Evolutionary conservation across 2,888 invertebrate genomes (phyloP).

Genomic region (Drosophila ustulata): DNA sequence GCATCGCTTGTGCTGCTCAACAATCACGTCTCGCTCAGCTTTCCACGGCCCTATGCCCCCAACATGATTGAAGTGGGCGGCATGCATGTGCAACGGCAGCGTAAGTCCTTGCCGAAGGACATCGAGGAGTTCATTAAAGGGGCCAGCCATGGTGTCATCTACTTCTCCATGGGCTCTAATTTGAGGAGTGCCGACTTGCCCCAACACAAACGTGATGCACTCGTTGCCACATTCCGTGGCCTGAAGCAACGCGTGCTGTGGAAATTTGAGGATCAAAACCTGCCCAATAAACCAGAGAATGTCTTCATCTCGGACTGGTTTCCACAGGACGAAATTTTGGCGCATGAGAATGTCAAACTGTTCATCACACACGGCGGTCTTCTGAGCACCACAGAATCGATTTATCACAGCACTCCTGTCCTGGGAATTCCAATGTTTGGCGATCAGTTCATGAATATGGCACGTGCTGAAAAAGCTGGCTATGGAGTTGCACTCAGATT

Average conservation of each 20-base stretch:
- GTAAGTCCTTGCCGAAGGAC: conserved; percentile 77
- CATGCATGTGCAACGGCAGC: conserved; percentile 81
- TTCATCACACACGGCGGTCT: conserved; percentile 86
- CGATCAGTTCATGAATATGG: conserved; percentile 86
- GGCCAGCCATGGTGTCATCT: conserved; percentile 85
- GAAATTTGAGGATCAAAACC: conserved; percentile 84
- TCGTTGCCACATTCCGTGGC: conserved; percentile 72
- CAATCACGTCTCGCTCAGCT: conserved; percentile 82
- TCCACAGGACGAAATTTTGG: conserved; percentile 85
- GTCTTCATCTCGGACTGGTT: conserved; percentile 85
- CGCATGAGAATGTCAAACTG: conserved; percentile 85
- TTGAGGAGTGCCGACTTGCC: conserved; percentile 77
- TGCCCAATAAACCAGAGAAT: conserved; percentile 80
- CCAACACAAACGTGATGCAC: conserved; percentile 60
- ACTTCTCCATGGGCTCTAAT: conserved; percentile 86
- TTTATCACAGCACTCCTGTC: conserved; percentile 85
- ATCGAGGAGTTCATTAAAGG: conserved; percentile 83
- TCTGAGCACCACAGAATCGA: conserved; percentile 85
- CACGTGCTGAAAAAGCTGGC: conserved; percentile 84
- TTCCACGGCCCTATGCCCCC: conserved; percentile 82
- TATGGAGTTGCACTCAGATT: conserved; percentile 83
- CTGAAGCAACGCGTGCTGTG: conserved; percentile 85
- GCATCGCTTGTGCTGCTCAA: conserved; percentile 80
- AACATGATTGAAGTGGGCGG: conserved; percentile 85
- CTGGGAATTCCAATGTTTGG: conserved; percentile 86